Percentiles rank a stretch among this genome's conserved stretches.
These are phyloP conservation scores for Heptranchias perlo DNA, from an alignment of 2,113 vertebrate species.

Conservation along the genomic window DNA sequence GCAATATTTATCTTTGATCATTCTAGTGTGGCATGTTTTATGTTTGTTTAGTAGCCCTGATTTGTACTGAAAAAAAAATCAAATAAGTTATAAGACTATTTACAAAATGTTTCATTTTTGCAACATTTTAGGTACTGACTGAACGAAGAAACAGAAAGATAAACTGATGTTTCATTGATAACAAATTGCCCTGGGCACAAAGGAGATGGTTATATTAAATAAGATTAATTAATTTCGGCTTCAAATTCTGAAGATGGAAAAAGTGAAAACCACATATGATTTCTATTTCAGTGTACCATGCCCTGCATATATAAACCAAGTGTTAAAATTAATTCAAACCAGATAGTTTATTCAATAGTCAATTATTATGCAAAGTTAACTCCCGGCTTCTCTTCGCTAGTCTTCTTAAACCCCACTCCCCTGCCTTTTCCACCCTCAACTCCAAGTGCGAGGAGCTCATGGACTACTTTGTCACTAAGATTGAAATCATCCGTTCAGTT, in stretches of 20 bases:
- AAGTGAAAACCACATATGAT: neutral
- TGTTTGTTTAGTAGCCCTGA: neutral
- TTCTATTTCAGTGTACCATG: neutral
- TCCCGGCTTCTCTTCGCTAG: no score
- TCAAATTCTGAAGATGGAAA: neutral
- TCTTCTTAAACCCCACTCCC: no score
- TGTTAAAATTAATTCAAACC: neutral
- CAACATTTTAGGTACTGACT: neutral
- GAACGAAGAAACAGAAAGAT: neutral
- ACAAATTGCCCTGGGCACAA: neutral
- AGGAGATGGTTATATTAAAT: neutral
- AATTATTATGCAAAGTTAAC: no score
- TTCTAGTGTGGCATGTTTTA: neutral
- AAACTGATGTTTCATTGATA: slow-evolving; percentile 11
- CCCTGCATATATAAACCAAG: neutral
- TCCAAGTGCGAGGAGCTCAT: no score
- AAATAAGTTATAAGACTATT: neutral
- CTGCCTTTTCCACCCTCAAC: no score
- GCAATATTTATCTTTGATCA: neutral
- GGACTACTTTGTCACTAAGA: no score
- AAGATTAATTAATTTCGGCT: neutral
- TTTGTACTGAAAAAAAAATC: neutral
- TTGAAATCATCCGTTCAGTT: no score
- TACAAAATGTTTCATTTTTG: neutral
- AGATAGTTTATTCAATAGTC: neutral